Conservation (phyloP, 1,140 invertebrate species). For the Lepidurus couesii region DNA sequence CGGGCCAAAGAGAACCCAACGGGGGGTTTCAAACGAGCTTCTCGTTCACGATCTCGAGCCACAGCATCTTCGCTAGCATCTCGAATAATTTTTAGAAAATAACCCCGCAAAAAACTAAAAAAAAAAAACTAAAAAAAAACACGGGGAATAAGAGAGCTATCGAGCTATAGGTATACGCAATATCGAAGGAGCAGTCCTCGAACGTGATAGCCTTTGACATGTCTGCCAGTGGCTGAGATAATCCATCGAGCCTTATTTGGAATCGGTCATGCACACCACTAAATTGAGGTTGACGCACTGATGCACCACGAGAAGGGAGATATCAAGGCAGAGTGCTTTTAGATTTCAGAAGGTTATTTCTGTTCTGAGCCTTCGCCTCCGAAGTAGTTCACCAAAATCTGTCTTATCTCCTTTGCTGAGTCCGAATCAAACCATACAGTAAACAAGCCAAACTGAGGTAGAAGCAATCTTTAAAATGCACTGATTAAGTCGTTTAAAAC, state of each 20-base stretch:
- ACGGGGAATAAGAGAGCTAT: neutral
- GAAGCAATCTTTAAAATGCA: too few relatives aligned
- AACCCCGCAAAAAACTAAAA: neutral
- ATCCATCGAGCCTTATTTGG: constrained; percentile 6
- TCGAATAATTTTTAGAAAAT: neutral
- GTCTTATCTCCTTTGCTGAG: too few relatives aligned
- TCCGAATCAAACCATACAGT: too few relatives aligned
- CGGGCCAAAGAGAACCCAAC: neutral
- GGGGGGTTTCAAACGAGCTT: neutral
- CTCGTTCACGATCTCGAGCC: neutral
- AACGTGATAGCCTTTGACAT: neutral
- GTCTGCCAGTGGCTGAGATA: neutral
- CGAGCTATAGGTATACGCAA: neutral
- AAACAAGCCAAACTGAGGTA: too few relatives aligned
- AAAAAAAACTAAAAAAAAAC: neutral
- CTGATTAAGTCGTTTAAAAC: too few relatives aligned
- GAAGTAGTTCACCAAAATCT: too few relatives aligned
- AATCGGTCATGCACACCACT: constrained; percentile 3
- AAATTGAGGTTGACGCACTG: neutral
- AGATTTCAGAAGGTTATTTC: too few relatives aligned
- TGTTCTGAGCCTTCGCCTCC: too few relatives aligned
- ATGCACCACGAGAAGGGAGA: neutral
- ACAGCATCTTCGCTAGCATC: neutral
- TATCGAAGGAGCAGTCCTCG: neutral
- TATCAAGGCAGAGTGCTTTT: neutral